phyloP scores from a whole-genome alignment of 1,140 invertebrate species.

The Bombus soroeensis region DNA sequence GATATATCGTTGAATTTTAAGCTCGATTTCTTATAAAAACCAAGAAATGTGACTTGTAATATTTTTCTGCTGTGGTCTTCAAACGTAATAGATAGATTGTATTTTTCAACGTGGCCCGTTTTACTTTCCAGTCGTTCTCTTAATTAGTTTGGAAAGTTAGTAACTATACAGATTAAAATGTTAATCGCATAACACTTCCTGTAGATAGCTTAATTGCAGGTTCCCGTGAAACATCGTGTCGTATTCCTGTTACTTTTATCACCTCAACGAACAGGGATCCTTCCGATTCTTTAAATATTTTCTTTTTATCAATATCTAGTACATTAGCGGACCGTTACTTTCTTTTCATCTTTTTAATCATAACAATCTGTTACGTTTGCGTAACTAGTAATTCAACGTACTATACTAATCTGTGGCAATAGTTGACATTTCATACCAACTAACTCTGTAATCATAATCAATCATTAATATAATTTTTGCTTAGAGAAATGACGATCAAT shows the following conservation, averaged over 20 bases:
- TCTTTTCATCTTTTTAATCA: too few species aligned
- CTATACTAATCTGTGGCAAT: too few species aligned
- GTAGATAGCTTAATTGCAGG: slow-evolving; percentile 15
- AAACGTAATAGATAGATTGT: background rate
- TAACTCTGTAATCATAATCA: too few species aligned
- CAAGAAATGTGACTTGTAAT: background rate
- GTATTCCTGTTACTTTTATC: background rate
- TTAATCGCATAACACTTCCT: slow-evolving; percentile 31
- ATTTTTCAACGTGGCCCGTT: background rate
- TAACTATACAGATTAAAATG: slow-evolving; percentile 4
- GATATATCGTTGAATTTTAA: too few species aligned
- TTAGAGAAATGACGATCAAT: background rate
- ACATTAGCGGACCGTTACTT: too few species aligned
- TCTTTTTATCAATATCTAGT: background rate
- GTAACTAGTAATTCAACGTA: too few species aligned
- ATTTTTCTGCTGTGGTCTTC: background rate
- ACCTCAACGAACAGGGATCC: background rate
- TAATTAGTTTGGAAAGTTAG: slow-evolving; percentile 47
- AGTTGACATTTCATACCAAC: too few species aligned
- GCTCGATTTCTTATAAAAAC: background rate
- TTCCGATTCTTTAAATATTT: background rate
- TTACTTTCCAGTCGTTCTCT: slow-evolving; percentile 27
- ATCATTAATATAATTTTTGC: background rate
- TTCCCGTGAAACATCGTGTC: background rate
- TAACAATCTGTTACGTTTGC: too few species aligned